Evolutionary conservation across 2,888 invertebrate species (phyloP), one percentile per base, ranked within the genome.

Genomic region (Aspidiotus destructor): DNA sequence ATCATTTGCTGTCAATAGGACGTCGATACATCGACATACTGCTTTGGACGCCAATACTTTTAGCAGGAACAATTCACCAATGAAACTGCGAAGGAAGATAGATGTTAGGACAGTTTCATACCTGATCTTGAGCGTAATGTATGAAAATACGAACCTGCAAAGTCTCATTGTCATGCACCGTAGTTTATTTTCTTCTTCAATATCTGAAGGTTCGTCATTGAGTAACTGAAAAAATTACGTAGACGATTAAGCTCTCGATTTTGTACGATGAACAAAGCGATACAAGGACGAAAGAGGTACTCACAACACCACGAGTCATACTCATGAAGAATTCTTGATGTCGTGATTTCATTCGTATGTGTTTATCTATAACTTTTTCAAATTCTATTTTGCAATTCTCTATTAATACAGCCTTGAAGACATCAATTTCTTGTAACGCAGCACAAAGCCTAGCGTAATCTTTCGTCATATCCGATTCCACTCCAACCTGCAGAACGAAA

Each of bases 1-100:
- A 74, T 91, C 90, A 63, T 83, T 81, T 71, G 86, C 84, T 44
- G 85, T 83, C 41, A 96, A 80, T 71, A 96, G 80, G 71, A 86
- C 83, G 64, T 82, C 82, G 76, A 96, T 86, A 77, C 96, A 95
- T 72, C 65, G 65, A 58, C 65, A 65, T 8, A 65, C 57, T 16
- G 65, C 65, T 65, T 65, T 65, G 2, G 65, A 65, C 28, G 65
- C 65, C 8, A 65, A 40, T 42, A 65, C 65, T 65, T 65, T 65
- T 48, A 65, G 40, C 8, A 65, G 52, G 44, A 65, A 65, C 44
- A 65, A 48, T 40, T 65, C 65, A 13, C 57, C 65, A 44, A 65
- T 65, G 42, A 65, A 65, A 16, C 65, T 65, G 11, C 5, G 8
- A 63, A 10, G 6, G 13, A 17, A 58, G 11, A 48, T n/a, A 28